These are phyloP conservation scores for Rhagophthalmus giganteus DNA, from an alignment of 2,888 invertebrate genomes.

Conservation along the genomic window DNA sequence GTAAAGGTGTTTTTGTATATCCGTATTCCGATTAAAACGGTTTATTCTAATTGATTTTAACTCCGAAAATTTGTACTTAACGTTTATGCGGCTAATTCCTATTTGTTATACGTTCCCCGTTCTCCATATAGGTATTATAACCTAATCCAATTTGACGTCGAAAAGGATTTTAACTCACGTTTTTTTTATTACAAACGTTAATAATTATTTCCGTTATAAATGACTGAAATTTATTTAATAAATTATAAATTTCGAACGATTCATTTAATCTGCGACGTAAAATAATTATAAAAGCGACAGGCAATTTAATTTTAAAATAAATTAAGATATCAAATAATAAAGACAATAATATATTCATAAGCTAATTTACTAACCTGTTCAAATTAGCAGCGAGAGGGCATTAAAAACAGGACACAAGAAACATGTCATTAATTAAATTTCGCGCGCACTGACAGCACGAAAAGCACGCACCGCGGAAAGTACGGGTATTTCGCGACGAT, in stretches of 20 bases:
- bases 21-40: constrained; percentile 12
- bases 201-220: too few species aligned
- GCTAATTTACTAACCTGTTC: background rate
- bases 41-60: constrained; percentile 22
- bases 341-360: too few species aligned
- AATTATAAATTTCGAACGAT: too few species aligned
- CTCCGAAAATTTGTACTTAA: background rate
- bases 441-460: constrained; percentile 17
- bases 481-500: constrained; percentile 17
- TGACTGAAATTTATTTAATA: too few species aligned
- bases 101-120: background rate
- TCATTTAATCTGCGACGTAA: too few species aligned
- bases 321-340: too few species aligned
- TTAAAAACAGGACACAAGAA: constrained; percentile 14
- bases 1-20: constrained; percentile 20
- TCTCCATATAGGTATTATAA: background rate
- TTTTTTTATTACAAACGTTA: too few species aligned
- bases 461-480: constrained; percentile 22
- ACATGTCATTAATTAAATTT: constrained; percentile 19
- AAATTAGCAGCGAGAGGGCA: background rate
- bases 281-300: too few species aligned
- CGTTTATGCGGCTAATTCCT: background rate
- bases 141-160: too few species aligned
- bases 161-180: too few species aligned
- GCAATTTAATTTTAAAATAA: too few species aligned